Evolutionary conservation across 2,797 vertebrate species (phyloP).

Genomic region (Hippopotamyrus pictus): DNA sequence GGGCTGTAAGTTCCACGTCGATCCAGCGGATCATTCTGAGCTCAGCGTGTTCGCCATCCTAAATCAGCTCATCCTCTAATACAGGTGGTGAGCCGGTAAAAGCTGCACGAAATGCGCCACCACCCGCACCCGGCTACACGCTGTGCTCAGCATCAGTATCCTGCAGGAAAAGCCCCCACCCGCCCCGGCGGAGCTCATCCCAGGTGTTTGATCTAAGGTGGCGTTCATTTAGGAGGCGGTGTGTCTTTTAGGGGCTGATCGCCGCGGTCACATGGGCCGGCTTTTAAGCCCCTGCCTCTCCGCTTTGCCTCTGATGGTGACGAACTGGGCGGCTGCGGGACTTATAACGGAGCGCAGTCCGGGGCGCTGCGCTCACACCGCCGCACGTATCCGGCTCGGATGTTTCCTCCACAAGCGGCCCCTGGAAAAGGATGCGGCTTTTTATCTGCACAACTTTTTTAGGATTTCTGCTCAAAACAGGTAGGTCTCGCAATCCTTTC

Average conservation of each 20-base stretch:
- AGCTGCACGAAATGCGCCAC: neutral
- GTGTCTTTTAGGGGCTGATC: neutral
- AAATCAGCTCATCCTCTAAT: neutral
- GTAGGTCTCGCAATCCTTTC: constrained; percentile 50
- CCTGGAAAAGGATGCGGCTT: constrained; percentile 74
- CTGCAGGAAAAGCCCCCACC: neutral
- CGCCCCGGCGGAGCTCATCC: neutral
- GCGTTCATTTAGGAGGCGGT: neutral
- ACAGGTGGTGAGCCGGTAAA: neutral
- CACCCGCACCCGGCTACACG: neutral
- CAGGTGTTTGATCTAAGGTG: neutral
- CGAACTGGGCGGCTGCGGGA: constrained; percentile 2
- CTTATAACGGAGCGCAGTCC: constrained; percentile 21
- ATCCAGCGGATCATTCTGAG: neutral
- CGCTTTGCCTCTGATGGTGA: constrained; percentile 17
- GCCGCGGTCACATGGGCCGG: constrained; percentile 49
- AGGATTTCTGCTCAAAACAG: constrained; percentile 73
- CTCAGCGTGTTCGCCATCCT: neutral
- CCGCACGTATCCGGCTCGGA: constrained; percentile 41
- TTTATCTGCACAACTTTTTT: constrained; percentile 73
- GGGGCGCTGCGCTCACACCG: constrained; percentile 24
- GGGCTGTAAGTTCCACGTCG: neutral
- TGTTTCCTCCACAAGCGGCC: constrained; percentile 50
- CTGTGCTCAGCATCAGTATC: neutral
- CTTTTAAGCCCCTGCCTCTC: constrained; percentile 23